Conservation (phyloP, 2,888 invertebrate species). For the Epistrophe eligans region DNA sequence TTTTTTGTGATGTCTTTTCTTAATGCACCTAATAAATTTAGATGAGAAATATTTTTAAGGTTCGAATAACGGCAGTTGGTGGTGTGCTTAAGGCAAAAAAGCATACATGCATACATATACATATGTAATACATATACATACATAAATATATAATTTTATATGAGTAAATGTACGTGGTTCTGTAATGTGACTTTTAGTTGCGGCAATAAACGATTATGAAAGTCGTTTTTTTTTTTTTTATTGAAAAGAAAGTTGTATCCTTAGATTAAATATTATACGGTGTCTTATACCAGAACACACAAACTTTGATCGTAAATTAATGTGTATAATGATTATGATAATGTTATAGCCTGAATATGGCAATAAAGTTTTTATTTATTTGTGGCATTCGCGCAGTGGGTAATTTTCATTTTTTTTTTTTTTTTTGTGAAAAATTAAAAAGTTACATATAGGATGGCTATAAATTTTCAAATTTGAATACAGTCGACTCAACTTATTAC, state of each 20-base stretch:
- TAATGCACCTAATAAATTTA: constrained; percentile 69
- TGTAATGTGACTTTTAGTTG: constrained; percentile 40
- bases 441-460: too few relatives aligned
- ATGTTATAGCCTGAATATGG: constrained; percentile 16
- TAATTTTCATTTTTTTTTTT: background rate
- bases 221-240: constrained; percentile 32
- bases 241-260: constrained; percentile 49
- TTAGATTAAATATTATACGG: constrained; percentile 26
- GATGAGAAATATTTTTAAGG: constrained; percentile 46
- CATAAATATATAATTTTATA: too few relatives aligned
- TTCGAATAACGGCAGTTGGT: constrained; percentile 33
- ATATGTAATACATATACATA: too few relatives aligned
- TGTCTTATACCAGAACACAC: background rate
- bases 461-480: background rate
- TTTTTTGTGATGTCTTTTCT: constrained; percentile 38
- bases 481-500: background rate
- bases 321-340: constrained; percentile 11
- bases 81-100: constrained; percentile 19
- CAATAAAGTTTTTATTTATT: constrained; percentile 17
- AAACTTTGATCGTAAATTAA: constrained; percentile 26
- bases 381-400: background rate
- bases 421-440: background rate
- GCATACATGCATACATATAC: background rate
- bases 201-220: constrained; percentile 25
- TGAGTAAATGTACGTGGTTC: background rate